phyloP scores from a whole-genome alignment of 1,140 invertebrate genomes.

The Habropoda laboriosa region DNA sequence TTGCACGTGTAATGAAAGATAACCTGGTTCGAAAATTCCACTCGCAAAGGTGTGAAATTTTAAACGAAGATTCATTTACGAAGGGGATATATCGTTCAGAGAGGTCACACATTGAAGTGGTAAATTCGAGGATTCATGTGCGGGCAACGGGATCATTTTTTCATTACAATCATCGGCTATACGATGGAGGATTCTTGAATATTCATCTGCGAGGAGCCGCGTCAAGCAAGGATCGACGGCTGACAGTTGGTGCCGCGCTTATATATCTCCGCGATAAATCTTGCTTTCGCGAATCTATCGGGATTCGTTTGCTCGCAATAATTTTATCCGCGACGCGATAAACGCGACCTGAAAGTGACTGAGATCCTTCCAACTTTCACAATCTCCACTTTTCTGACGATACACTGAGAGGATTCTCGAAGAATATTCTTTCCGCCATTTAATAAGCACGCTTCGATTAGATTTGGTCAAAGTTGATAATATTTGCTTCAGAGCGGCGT shows the following conservation, averaged over 20 bases:
- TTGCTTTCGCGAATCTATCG: conserved; percentile 22
- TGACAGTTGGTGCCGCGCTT: conserved; percentile 7
- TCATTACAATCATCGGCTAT: background rate
- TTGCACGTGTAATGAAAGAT: too few species aligned
- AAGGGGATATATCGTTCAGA: background rate
- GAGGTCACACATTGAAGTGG: background rate
- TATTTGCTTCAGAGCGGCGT: too few species aligned
- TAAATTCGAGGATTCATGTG: conserved; percentile 5
- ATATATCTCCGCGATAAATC: conserved; percentile 34
- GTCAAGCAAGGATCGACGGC: background rate
- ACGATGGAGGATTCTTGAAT: background rate
- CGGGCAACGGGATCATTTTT: conserved; percentile 18
- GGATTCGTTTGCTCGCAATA: conserved; percentile 28
- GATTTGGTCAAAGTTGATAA: too few species aligned
- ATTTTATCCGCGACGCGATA: conserved; percentile 15
- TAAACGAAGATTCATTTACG: background rate
- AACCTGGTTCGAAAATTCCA: too few species aligned
- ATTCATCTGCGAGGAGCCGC: background rate
- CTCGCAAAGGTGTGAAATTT: too few species aligned
- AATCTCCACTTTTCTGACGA: background rate
- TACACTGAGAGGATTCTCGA: too few species aligned
- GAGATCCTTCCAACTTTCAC: background rate
- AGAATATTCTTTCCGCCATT: background rate
- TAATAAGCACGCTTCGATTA: too few species aligned
- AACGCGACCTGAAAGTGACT: background rate